Evolutionary conservation across 1,140 invertebrate genomes (phyloP).

Genomic region (Microvelia longipes): DNA sequence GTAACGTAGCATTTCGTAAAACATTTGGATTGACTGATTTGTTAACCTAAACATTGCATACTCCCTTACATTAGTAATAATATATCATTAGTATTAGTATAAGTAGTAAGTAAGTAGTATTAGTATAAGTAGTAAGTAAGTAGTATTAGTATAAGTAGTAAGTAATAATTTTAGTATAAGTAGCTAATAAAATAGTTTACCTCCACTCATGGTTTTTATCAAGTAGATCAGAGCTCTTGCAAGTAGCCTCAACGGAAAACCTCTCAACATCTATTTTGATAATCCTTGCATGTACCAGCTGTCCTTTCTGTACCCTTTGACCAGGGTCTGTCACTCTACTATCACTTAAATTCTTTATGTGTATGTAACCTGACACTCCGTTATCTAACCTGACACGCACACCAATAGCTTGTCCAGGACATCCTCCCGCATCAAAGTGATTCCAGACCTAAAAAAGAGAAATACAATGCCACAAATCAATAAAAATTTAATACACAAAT

Average conservation of each 20-base stretch:
- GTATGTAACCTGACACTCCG: constrained; percentile 85
- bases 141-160: too few species aligned
- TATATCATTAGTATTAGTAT: too few species aligned
- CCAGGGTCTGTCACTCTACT: constrained; percentile 83
- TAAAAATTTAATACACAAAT: too few species aligned
- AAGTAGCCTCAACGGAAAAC: constrained; percentile 87
- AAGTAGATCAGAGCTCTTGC: constrained; percentile 77
- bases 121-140: too few species aligned
- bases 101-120: too few species aligned
- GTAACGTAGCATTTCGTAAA: too few species aligned
- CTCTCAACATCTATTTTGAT: constrained; percentile 89
- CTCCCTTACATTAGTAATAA: too few species aligned
- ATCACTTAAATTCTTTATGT: constrained; percentile 88
- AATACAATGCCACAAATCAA: constrained; percentile 8
- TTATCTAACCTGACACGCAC: constrained; percentile 83
- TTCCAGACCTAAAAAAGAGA: constrained; percentile 60
- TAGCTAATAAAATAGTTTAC: too few species aligned
- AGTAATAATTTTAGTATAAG: too few species aligned
- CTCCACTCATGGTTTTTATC: constrained; percentile 86
- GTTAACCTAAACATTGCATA: too few species aligned
- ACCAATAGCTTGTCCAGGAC: constrained; percentile 88
- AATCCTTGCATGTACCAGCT: constrained; percentile 84
- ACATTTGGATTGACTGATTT: too few species aligned
- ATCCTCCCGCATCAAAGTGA: constrained; percentile 90
- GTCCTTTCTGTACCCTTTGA: constrained; percentile 70